Evolutionary conservation across 2,888 invertebrate species (phyloP), one percentile per base, ranked within the genome.

Genomic region (Leptothorax acervorum): DNA sequence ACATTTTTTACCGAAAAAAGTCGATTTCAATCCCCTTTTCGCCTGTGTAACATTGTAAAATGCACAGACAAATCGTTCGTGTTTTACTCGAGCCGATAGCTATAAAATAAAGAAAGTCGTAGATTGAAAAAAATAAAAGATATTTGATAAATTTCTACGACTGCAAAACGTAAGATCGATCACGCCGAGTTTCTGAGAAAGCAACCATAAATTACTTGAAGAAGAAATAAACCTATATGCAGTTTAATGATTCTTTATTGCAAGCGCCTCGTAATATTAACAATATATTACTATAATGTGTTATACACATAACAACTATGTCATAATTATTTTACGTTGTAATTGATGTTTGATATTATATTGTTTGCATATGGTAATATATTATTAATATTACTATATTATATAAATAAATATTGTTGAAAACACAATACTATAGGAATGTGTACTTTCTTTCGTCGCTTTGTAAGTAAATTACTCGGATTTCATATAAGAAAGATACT

Each of bases 291-390:
- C 71, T 71, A 55, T 55, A 31, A 71, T 53, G 39, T 71, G 23
- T 71, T 18, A 68, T 11, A 68, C 28, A 18, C 71, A 23, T 57
- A 15, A 71, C 55, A 71, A 23, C 42, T 57, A 42, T 11, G 71
- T 53, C 51, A n/a, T 39, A 71, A 71, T 35, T 55, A 39, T 57
- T 8, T 71, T 55, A 39, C 28, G 71, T 57, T 55, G 39, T 42
- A 71, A 71, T 23, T 55, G 23, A 71, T 71, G 55, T 23, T 35
- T 23, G 35, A 71, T 39, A 71, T 39, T 55, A 71, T 71, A 48
- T 63, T 51, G 75, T 75, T 75, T 63, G 23, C 48, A 51, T 75
- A 75, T 75, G 12, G 63, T 75, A 74, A 74, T 75, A 75, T 62
- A 62, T 62, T 62, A 62, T 75, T 62, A 62, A 62, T 75, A 75